Conservation (phyloP, 2,888 invertebrate genomes). For the Liopterus haemorrhoidalis region DNA sequence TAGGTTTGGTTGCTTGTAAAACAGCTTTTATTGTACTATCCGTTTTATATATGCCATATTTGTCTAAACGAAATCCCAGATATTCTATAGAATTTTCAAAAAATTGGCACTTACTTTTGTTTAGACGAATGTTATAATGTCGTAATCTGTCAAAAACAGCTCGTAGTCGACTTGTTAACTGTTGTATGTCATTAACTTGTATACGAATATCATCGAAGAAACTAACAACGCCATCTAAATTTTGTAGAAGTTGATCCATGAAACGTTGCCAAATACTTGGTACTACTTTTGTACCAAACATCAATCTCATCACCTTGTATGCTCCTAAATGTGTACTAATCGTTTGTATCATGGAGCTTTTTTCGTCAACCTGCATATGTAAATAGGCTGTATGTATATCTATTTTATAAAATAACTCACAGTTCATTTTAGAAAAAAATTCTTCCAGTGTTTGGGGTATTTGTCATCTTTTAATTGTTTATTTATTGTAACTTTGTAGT, state of each 20-base stretch:
- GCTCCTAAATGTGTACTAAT: constrained; percentile 18
- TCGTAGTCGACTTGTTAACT: constrained; percentile 4
- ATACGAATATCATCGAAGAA: constrained; percentile 35
- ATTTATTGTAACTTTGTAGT: constrained; percentile 23
- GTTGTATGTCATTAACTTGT: constrained; percentile 20
- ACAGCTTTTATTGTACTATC: constrained; percentile 24
- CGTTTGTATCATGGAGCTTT: constrained; percentile 16
- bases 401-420: constrained; percentile 21
- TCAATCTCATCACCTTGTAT: constrained; percentile 16
- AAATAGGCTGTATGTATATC: constrained; percentile 23
- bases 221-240: constrained; percentile 29
- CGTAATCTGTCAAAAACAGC: constrained; percentile 6
- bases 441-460: constrained; percentile 39
- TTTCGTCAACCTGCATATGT: constrained; percentile 18
- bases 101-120: constrained; percentile 28
- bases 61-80: constrained; percentile 25
- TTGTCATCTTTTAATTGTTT: constrained; percentile 18
- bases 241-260: constrained; percentile 33
- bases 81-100: constrained; percentile 23
- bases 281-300: constrained; percentile 29
- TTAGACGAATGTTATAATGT: constrained; percentile 23
- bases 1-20: constrained; percentile 15
- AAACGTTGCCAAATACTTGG: constrained; percentile 32
- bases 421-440: constrained; percentile 24
- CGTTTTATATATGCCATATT: constrained; percentile 16